Evolutionary conservation across 2,888 invertebrate genomes (phyloP).

Genomic region (Automeris io): DNA sequence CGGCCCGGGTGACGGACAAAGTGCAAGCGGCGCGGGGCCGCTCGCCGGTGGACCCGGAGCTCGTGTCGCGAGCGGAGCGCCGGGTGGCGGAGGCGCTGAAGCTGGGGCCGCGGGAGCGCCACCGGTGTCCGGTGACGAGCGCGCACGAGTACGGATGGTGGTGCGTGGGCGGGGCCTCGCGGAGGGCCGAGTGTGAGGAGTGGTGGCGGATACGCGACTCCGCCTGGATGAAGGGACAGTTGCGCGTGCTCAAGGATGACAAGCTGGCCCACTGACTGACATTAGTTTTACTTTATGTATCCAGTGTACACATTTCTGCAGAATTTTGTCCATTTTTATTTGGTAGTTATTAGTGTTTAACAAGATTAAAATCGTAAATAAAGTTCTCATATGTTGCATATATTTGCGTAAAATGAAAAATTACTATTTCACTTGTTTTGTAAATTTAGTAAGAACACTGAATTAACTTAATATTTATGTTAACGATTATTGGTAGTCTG

Average conservation of each 20-base stretch:
- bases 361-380: too few relatives aligned
- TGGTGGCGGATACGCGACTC: slow-evolving; percentile 68
- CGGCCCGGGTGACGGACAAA: slow-evolving; percentile 51
- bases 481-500: too few relatives aligned
- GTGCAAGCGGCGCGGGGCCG: slow-evolving; percentile 28
- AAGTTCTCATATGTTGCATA: too few relatives aligned
- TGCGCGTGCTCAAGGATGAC: slow-evolving; percentile 47
- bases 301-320: neutral
- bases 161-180: slow-evolving; percentile 17
- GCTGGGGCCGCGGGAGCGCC: slow-evolving; percentile 33
- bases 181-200: too few relatives aligned
- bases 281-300: neutral
- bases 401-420: too few relatives aligned
- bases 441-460: too few relatives aligned
- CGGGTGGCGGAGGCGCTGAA: slow-evolving; percentile 35
- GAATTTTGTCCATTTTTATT: too few relatives aligned
- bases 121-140: slow-evolving; percentile 30
- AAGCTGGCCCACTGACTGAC: slow-evolving; percentile 23
- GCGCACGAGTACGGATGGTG: slow-evolving; percentile 59
- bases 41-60: slow-evolving; percentile 13
- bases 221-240: slow-evolving; percentile 56
- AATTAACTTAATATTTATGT: too few relatives aligned
- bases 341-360: too few relatives aligned
- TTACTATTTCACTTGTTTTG: too few relatives aligned
- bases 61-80: slow-evolving; percentile 20